These are phyloP conservation scores for Syngnathus typhle DNA, from an alignment of 2,113 vertebrate species.

Conservation along the genomic window DNA sequence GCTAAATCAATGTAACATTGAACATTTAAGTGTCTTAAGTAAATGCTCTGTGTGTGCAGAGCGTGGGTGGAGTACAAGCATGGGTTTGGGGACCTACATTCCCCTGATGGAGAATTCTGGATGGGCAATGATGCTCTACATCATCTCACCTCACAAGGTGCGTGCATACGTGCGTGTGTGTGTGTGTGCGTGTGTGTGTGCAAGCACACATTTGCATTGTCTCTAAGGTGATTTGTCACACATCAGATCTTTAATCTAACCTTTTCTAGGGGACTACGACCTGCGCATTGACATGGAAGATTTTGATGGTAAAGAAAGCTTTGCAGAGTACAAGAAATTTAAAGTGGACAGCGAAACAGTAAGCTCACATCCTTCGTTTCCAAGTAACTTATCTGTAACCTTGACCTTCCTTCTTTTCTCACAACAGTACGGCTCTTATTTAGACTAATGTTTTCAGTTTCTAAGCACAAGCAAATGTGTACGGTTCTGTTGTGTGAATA, in stretches of 20 bases:
- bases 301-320: constrained; percentile 77
- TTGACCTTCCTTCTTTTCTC: constrained; percentile 23
- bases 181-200: background rate
- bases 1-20: background rate
- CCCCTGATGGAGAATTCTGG: constrained; percentile 61
- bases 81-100: constrained; percentile 54
- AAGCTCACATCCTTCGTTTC: constrained; percentile 15
- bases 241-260: background rate
- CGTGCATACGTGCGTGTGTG: background rate
- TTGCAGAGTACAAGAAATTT: constrained; percentile 80
- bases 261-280: constrained; percentile 75
- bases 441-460: constrained; percentile 22
- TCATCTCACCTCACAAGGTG: constrained; percentile 53
- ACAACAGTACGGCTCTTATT: constrained; percentile 25
- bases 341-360: constrained; percentile 78
- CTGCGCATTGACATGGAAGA: constrained; percentile 80
- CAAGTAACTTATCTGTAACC: constrained; percentile 4
- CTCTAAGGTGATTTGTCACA: background rate
- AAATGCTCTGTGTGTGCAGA: constrained; percentile 19
- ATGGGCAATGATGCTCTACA: constrained; percentile 61
- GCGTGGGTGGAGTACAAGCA: constrained; percentile 61
- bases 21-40: background rate
- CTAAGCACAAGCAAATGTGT: background rate
- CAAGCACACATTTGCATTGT: background rate
- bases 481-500: background rate